phyloP scores from a whole-genome alignment of 2,888 invertebrate species.

The Drosophila fungiperda region DNA sequence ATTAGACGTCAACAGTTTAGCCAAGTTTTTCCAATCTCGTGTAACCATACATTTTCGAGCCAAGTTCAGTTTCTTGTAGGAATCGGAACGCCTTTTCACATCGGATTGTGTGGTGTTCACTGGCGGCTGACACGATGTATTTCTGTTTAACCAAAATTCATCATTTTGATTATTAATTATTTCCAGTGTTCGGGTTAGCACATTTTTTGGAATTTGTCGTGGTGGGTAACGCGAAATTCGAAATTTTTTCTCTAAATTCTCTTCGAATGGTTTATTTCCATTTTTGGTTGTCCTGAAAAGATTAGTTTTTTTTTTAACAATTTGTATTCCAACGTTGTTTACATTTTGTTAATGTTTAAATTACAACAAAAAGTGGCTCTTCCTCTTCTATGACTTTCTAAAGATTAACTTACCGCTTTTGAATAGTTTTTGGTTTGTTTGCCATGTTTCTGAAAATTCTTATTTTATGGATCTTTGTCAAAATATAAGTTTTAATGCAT shows the following conservation, averaged over 20 bases:
- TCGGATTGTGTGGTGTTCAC: constrained; percentile 30
- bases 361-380: too few relatives aligned
- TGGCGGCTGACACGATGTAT: constrained; percentile 56
- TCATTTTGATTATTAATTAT: constrained; percentile 54
- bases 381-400: neutral
- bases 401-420: neutral
- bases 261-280: neutral
- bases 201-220: constrained; percentile 55
- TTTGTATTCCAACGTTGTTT: neutral
- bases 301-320: neutral
- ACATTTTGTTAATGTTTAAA: neutral
- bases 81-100: constrained; percentile 19
- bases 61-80: constrained; percentile 49
- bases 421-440: neutral
- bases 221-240: constrained; percentile 11
- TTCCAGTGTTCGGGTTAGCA: constrained; percentile 50
- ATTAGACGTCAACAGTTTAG: constrained; percentile 55
- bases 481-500: neutral
- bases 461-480: neutral
- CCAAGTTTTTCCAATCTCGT: constrained; percentile 64
- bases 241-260: constrained; percentile 19
- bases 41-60: constrained; percentile 62
- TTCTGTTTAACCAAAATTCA: constrained; percentile 63
- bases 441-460: neutral
- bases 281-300: constrained; percentile 3